Percentiles rank a stretch among this genome's conserved stretches.
Evolutionary conservation across 2,888 invertebrate genomes (phyloP).

Genomic region (Didymodactylos carnosus): DNA sequence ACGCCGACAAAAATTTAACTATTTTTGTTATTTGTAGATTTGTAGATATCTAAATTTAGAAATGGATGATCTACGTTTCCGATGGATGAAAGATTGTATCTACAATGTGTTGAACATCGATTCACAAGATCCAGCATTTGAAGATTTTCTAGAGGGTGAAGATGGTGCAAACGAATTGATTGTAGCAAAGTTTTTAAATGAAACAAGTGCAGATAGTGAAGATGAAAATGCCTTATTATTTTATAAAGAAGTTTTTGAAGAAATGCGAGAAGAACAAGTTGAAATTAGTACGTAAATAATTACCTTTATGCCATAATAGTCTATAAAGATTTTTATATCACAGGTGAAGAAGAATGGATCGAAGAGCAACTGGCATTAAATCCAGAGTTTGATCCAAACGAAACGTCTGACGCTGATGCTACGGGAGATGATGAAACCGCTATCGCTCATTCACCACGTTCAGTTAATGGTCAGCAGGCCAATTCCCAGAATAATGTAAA

Average conservation of each 20-base stretch:
- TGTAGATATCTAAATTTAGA: too few relatives aligned
- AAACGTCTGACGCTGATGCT: conserved; percentile 25
- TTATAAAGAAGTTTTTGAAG: conserved; percentile 30
- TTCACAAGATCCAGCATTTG: conserved; percentile 26
- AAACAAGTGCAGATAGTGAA: conserved; percentile 26
- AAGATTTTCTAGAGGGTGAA: conserved; percentile 31
- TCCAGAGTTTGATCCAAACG: conserved; percentile 23
- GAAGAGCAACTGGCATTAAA: neutral
- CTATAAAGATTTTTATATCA: neutral
- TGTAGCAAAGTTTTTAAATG: conserved; percentile 32
- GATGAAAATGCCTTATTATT: conserved; percentile 28
- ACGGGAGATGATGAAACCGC: conserved; percentile 23
- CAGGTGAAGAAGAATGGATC: conserved; percentile 15
- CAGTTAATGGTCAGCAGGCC: neutral
- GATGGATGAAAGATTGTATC: conserved; percentile 31
- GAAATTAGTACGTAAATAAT: conserved; percentile 27
- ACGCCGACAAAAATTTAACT: too few relatives aligned
- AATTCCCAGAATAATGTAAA: conserved; percentile 6
- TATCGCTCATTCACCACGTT: conserved; percentile 16
- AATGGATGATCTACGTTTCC: conserved; percentile 34
- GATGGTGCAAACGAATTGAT: conserved; percentile 29
- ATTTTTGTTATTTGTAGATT: too few relatives aligned
- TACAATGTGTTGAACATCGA: conserved; percentile 26
- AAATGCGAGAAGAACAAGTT: conserved; percentile 33
- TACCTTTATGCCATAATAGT: neutral